Conservation (phyloP, 2,888 invertebrate genomes). For the Danaus chrysippus region DNA sequence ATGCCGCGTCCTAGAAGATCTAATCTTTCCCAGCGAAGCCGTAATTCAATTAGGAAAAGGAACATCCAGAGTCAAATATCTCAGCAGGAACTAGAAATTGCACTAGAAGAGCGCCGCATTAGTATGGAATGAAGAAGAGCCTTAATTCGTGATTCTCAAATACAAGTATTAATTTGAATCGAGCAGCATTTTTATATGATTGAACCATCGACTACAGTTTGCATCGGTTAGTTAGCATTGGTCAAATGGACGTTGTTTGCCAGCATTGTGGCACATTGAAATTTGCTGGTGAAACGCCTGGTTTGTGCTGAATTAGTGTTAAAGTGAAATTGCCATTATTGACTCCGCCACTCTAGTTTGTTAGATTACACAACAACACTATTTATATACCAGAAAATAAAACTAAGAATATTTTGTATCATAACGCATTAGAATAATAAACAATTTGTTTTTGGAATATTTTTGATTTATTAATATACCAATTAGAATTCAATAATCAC, state of each 20-base stretch:
- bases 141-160: conserved; percentile 14
- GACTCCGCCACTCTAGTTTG: too few relatives aligned
- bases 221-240: conserved; percentile 36
- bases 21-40: conserved; percentile 36
- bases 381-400: too few relatives aligned
- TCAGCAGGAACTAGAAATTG: too few relatives aligned
- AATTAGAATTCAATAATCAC: too few relatives aligned
- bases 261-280: conserved; percentile 38
- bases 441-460: too few relatives aligned
- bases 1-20: conserved; percentile 23
- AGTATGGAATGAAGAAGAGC: conserved; percentile 38
- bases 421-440: too few relatives aligned
- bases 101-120: conserved; percentile 38
- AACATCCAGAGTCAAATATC: too few relatives aligned
- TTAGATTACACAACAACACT: too few relatives aligned
- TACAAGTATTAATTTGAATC: conserved; percentile 44
- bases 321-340: too few relatives aligned
- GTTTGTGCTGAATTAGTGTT: conserved; percentile 37
- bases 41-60: conserved; percentile 33
- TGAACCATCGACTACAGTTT: conserved; percentile 38
- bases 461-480: too few relatives aligned
- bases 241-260: conserved; percentile 38
- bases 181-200: conserved; percentile 41
- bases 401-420: too few relatives aligned
- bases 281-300: conserved; percentile 37